phyloP scores from a whole-genome alignment of 2,888 invertebrate species.

The Thumatha senex region DNA sequence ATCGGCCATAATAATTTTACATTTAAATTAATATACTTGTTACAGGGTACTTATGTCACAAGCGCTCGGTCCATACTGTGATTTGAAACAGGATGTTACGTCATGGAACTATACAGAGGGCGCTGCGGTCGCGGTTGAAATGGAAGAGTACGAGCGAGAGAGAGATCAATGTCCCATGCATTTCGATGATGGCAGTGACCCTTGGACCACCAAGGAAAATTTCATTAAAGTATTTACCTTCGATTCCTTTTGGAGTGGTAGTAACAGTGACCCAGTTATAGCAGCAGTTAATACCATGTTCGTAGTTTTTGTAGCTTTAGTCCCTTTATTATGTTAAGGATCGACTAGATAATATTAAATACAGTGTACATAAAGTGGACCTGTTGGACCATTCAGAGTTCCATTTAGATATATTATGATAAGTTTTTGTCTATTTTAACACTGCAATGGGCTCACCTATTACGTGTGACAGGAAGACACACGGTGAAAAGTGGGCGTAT shows the following conservation, averaged over 20 bases:
- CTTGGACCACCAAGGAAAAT: constrained; percentile 90
- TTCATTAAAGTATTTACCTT: constrained; percentile 87
- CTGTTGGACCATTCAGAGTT: no score
- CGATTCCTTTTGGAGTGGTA: constrained; percentile 57
- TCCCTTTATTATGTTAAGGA: constrained; percentile 40
- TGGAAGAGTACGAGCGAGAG: constrained; percentile 96
- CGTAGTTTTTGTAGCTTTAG: constrained; percentile 41
- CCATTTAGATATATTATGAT: no score
- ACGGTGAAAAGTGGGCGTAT: no score
- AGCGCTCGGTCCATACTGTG: constrained; percentile 96
- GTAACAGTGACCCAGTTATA: constrained; percentile 47
- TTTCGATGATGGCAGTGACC: constrained; percentile 96
- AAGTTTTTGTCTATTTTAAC: no score
- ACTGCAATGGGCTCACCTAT: no score
- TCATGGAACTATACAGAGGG: constrained; percentile 96
- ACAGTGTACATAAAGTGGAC: not conserved
- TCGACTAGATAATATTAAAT: constrained; percentile 1
- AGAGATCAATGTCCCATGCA: constrained; percentile 98
- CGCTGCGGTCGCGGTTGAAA: constrained; percentile 94
- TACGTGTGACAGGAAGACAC: no score
- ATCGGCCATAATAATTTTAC: no score
- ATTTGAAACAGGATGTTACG: constrained; percentile 93
- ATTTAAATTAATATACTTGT: not conserved
- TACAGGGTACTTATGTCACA: constrained; percentile 86
- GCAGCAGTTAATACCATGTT: constrained; percentile 40